These are phyloP conservation scores for Ceramica pisi DNA, from an alignment of 2,888 invertebrate genomes.

Conservation along the genomic window DNA sequence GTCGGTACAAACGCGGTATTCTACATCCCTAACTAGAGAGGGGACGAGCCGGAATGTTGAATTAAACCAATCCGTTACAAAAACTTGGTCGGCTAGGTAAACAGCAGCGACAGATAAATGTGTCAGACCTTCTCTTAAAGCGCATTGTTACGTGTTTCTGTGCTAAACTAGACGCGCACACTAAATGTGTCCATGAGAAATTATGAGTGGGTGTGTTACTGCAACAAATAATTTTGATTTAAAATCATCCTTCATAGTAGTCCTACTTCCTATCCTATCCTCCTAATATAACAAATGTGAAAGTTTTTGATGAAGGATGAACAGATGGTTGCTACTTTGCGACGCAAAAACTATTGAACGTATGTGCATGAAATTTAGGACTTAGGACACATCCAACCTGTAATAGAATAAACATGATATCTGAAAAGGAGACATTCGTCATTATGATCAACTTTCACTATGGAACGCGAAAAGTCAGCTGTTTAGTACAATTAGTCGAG, in stretches of 20 bases:
- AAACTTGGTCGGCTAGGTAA: conserved; percentile 72
- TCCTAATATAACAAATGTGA: not conserved
- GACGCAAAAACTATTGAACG: too few species aligned
- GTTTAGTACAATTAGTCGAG: too few species aligned
- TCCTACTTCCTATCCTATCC: too few species aligned
- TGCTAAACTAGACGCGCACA: conserved; percentile 49
- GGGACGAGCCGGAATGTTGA: conserved; percentile 67
- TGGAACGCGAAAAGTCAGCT: too few species aligned
- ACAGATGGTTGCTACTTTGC: too few species aligned
- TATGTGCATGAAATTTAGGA: too few species aligned
- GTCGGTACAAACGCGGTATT: conserved; percentile 16
- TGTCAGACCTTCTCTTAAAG: conserved; percentile 60
- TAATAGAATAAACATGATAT: too few species aligned
- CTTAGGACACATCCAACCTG: too few species aligned
- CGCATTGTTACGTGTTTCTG: conserved; percentile 54
- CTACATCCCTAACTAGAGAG: conserved; percentile 62
- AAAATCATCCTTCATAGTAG: too few species aligned
- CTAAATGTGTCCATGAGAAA: conserved; percentile 31
- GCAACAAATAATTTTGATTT: not conserved
- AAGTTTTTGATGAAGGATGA: not conserved
- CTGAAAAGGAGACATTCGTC: too few species aligned
- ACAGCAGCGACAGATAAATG: conserved; percentile 68
- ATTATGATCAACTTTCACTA: too few species aligned
- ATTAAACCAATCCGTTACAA: conserved; percentile 77
- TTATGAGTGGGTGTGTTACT: not conserved